Conservation (phyloP, 2,888 invertebrate species). For the Diabrotica balteata region DNA sequence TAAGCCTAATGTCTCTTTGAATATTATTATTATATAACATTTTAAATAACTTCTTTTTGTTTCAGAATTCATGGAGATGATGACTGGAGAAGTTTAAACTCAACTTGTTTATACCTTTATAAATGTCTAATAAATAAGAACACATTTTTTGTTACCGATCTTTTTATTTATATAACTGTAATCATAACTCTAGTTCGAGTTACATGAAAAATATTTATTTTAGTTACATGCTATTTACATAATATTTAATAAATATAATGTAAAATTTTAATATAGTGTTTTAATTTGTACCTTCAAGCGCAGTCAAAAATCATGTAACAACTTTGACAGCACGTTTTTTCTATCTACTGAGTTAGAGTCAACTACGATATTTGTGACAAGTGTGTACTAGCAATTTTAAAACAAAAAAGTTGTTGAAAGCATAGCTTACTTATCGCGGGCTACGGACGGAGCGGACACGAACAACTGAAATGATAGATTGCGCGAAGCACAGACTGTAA, state of each 20-base stretch:
- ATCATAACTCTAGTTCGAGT: conserved; percentile 34
- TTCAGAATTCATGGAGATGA: conserved; percentile 96
- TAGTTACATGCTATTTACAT: conserved; percentile 42
- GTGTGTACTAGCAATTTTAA: no score
- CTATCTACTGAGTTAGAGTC: no score
- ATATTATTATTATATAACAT: no score
- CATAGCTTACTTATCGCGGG: no score
- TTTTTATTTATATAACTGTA: conserved; percentile 37
- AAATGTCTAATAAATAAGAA: conserved; percentile 28
- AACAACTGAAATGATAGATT: no score
- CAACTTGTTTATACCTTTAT: conserved; percentile 32
- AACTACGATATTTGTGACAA: no score
- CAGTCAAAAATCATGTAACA: conserved; percentile 19
- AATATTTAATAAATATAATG: conserved; percentile 40
- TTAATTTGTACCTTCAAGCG: conserved; percentile 38
- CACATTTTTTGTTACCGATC: conserved; percentile 42
- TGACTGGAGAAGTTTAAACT: conserved; percentile 78
- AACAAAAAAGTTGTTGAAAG: no score
- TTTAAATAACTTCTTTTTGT: conserved; percentile 51
- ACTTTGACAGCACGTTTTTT: neutral
- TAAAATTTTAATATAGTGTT: conserved; percentile 30
- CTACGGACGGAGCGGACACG: no score
- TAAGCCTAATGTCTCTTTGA: no score
- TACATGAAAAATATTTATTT: conserved; percentile 44
- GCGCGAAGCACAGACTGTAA: no score